These are phyloP conservation scores for Apostichopus californicus DNA, from an alignment of 35 echinoderm and acorn worm species.

Conservation along the genomic window DNA sequence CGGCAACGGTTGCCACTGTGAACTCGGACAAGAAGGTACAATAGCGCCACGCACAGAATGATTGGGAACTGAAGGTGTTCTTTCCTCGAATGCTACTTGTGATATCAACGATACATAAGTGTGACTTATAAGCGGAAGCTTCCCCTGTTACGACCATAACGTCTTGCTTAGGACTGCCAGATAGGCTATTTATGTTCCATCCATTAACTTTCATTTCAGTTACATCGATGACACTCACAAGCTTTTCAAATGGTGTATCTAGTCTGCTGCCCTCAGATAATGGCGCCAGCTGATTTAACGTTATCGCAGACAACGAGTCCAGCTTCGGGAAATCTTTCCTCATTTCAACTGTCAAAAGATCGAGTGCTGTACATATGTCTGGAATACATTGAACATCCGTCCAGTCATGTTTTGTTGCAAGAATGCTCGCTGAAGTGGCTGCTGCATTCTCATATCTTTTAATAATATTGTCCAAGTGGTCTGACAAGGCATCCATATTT, in stretches of 20 bases:
- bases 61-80: neutral
- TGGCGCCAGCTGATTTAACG: neutral
- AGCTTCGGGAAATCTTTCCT: neutral
- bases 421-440: constrained; percentile 14
- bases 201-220: neutral
- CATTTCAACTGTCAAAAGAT: neutral
- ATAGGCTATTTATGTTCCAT: neutral
- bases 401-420: constrained; percentile 12
- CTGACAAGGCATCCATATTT: neutral
- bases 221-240: neutral
- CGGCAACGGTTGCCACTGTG: neutral
- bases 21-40: neutral
- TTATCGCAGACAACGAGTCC: neutral
- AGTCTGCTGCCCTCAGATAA: neutral
- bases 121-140: neutral
- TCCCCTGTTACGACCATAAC: neutral
- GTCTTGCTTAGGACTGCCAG: neutral
- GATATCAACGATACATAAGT: neutral
- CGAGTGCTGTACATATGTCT: neutral
- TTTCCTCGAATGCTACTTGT: neutral
- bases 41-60: neutral
- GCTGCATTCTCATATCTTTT: neutral
- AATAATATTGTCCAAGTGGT: neutral
- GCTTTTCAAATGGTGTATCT: neutral
- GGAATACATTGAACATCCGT: constrained; percentile 10